Evolutionary conservation across 2,888 invertebrate species (phyloP), one percentile per base, ranked within the genome.

Genomic region (Brenthis daphne): DNA sequence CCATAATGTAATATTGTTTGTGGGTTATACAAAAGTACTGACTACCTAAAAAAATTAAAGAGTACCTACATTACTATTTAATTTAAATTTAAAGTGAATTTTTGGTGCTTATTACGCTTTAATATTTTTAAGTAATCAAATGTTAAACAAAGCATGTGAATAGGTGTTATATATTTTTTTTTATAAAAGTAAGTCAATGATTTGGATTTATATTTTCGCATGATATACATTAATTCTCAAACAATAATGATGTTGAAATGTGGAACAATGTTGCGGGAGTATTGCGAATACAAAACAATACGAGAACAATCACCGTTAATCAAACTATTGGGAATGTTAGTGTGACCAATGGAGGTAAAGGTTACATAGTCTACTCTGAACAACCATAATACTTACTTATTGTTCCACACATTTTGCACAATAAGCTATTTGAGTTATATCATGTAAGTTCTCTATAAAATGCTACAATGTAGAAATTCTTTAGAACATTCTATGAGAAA

Each of bases 231-330:
- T 37, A 13, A 29, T 61, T 43, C 51, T 53, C 20, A 14, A 55
- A 55, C 57, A 58, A 54, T 55, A 13, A 51, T 55, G 50, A 48
- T 61, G 72, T 61, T 57, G 70, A 81, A 79, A 80, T 80, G 80
- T 78, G 78, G 79, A 80, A 81, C 77, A 74, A 75, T 69, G 77
- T 85, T 84, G 81, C 83, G 79, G 81, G 79, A 83, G 75, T 76
- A 79, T 78, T 74, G 77, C 75, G 77, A 77, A 76, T 73, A 77
- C 77, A 80, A 83, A 84, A 84, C 83, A 85, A 84, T 82, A 78
- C 61, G 24, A 57, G 61, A 50, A 61, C 77, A 82, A 82, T 82
- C 79, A 82, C 80, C 74, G 72, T 67, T 64, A 73, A 75, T 75
- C 70, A 69, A 67, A 61, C 67, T 73, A 71, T 71, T 71, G 73